Percentiles rank a stretch among this genome's conserved stretches.
Evolutionary conservation across 2,797 vertebrate genomes (phyloP).

Genomic region (Gouania willdenowi): DNA sequence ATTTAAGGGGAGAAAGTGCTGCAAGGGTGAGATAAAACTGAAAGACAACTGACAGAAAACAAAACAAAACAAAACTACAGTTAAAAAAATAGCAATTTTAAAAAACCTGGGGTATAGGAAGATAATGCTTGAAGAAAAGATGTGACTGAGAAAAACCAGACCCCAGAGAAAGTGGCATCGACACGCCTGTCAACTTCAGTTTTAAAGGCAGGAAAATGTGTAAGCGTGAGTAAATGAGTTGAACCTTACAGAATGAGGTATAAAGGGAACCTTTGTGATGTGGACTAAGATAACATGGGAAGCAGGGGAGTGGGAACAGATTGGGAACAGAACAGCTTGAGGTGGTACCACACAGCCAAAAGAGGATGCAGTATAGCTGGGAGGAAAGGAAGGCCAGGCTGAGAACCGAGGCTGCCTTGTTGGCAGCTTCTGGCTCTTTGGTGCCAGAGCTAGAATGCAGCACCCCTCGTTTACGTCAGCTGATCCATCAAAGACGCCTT

Average conservation of each 20-base stretch:
- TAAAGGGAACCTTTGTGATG: constrained; percentile 40
- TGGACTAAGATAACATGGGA: constrained; percentile 46
- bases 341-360: constrained; percentile 53
- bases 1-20: constrained; percentile 33
- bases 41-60: constrained; percentile 14
- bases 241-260: constrained; percentile 18
- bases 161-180: background rate
- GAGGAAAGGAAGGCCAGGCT: constrained; percentile 24
- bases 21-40: constrained; percentile 31
- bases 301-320: constrained; percentile 56
- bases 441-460: constrained; percentile 61
- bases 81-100: constrained; percentile 28
- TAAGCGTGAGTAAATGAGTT: constrained; percentile 9
- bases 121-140: constrained; percentile 8
- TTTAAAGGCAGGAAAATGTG: constrained; percentile 2
- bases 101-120: constrained; percentile 4
- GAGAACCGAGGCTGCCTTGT: constrained; percentile 47
- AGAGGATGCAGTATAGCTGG: constrained; percentile 57
- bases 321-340: constrained; percentile 69
- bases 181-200: constrained; percentile 17
- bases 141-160: background rate
- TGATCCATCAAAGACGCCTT: constrained; percentile 54
- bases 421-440: constrained; percentile 59
- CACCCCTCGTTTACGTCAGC: constrained; percentile 50
- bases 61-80: constrained; percentile 1